Evolutionary conservation across 2,888 invertebrate species (phyloP).

Genomic region (Microplitis deprimator): DNA sequence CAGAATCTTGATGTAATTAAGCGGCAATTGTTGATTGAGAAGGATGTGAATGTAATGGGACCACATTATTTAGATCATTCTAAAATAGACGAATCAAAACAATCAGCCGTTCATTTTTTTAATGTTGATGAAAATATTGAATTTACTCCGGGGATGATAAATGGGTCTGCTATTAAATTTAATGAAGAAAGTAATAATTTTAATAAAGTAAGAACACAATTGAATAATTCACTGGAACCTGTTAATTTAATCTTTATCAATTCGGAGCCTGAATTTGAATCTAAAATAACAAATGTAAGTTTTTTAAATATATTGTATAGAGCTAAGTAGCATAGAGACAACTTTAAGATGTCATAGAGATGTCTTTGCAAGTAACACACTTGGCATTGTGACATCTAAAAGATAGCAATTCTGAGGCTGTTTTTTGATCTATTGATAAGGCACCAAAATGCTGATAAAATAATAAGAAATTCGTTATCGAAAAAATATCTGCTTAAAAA

Average conservation of each 20-base stretch:
- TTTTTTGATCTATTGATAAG: too few relatives aligned
- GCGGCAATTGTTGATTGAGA: background rate
- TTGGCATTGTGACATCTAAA: too few relatives aligned
- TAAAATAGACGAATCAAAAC: too few relatives aligned
- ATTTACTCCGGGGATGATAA: background rate
- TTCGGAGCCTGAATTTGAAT: background rate
- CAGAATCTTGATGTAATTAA: background rate
- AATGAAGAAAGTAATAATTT: background rate
- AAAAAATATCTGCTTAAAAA: too few relatives aligned
- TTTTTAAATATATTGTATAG: background rate
- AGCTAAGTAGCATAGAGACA: background rate
- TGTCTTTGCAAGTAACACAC: too few relatives aligned
- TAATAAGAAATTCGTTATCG: too few relatives aligned
- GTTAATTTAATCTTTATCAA: background rate
- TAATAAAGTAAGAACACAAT: background rate
- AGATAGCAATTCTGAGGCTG: too few relatives aligned
- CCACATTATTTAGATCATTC: too few relatives aligned
- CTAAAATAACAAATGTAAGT: background rate
- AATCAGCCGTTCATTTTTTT: background rate
- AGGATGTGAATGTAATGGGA: too few relatives aligned
- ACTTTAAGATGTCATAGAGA: too few relatives aligned
- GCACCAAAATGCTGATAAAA: too few relatives aligned
- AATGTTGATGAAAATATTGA: background rate
- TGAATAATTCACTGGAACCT: background rate
- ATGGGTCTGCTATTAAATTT: background rate